Percentiles rank a stretch among this genome's conserved stretches.
phyloP scores from a whole-genome alignment of 2,888 invertebrate species.

The Spilarctia lutea region DNA sequence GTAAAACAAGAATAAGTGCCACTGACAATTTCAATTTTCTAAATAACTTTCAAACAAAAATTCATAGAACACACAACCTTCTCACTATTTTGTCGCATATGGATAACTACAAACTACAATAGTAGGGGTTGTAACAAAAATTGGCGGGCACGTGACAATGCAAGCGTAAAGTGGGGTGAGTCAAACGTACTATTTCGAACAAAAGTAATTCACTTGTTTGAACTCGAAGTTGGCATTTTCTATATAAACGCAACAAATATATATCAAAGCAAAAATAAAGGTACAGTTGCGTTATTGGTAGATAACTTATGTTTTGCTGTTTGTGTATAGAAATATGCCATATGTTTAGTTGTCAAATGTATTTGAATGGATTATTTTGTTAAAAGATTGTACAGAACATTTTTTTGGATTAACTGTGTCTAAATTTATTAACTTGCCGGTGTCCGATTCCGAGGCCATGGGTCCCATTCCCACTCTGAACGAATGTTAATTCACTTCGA shows the following conservation, averaged over 20 bases:
- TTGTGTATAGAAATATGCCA: background rate
- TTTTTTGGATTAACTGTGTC: background rate
- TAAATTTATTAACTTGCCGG: no score
- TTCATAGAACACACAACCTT: background rate
- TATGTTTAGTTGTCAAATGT: background rate
- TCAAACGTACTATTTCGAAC: conserved; percentile 54
- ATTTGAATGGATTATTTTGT: background rate
- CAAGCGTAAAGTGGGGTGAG: conserved; percentile 53
- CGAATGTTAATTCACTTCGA: no score
- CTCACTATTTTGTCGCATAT: conserved; percentile 1
- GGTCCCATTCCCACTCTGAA: no score
- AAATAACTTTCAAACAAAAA: background rate
- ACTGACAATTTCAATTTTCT: no score
- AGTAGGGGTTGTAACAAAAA: conserved; percentile 46
- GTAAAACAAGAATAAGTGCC: no score
- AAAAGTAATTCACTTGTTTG: conserved; percentile 57
- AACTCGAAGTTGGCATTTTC: conserved; percentile 42
- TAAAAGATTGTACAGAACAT: background rate
- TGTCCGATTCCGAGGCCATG: no score
- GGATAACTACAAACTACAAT: conserved; percentile 13
- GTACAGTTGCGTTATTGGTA: conserved; percentile 24
- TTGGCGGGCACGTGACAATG: conserved; percentile 55
- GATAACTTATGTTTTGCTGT: conserved; percentile 5
- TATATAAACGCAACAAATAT: conserved; percentile 33
- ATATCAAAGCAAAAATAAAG: conserved; percentile 31